Evolutionary conservation across 1,140 invertebrate species (phyloP), one percentile per base, ranked within the genome.

Genomic region (Chrysomallon squamiferum): DNA sequence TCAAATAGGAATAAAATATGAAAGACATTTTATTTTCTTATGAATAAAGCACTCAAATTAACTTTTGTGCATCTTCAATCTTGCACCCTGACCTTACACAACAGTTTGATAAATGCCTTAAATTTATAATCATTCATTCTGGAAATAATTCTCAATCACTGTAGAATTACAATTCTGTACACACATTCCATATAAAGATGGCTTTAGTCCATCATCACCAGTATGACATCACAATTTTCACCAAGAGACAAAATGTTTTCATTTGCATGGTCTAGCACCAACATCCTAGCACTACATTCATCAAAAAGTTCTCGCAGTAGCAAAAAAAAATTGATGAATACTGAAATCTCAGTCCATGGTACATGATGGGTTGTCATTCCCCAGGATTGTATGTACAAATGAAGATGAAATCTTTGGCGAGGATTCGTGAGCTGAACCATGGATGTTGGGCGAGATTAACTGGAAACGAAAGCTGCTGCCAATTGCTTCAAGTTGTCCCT

Each of bases 211-310:
- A 54, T 54, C 50, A 54, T 54, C 50, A 54, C 50, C 29, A 54
- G 50, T 27, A 27, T 54, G 50, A 30, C 50, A 54, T 54, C 50
- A 54, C 50, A 54, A 38, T 38, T 38, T 38, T 38, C 5, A 5
- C 35, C n/a, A n/a, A n/a, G n/a, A n/a, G 35, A 38, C 6, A 38
- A 5, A 38, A 38, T 7, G 22, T 54, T 54, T 27, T 54, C 50
- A 54, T 30, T 54, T 25, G 22, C 50, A 54, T 38, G 35, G 50
- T 54, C 50, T 54, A 54, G 50, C 50, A 54, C 50, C 22, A 27
- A 54, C 50, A 54, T 54, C 29, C 50, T 54, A 54, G 50, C 50
- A 54, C 50, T 54, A 54, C 50, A 54, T 54, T 54, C 50, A 54
- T 25, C 22, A 54, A 15, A n/a, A n/a, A 54, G 22, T 54, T 54